Base-by-base conservation (phyloP, 1,140 invertebrate species). In the Panagrolaimus sp. region DNA sequence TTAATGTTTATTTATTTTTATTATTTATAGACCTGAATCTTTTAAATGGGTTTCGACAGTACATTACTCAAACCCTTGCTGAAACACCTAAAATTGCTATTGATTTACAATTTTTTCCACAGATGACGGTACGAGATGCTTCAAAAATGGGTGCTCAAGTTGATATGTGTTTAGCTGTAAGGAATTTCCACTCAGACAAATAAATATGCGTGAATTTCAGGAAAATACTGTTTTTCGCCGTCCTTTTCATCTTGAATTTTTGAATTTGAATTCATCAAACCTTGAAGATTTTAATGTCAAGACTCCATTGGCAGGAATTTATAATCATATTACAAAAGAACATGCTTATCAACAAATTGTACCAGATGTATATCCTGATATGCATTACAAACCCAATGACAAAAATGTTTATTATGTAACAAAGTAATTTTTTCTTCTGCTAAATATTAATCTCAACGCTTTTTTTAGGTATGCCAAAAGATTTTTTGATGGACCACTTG, bases 401-500 rank as follows among this genome's bases (percentile, higher is more conserved):
- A 58, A 58, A 14, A 28, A 58, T 21, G 28, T 58, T 58, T 58
- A 26, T 17, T 58, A 58, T 17, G 52, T 58, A n/a, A 21, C 52
- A 21, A 58, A 58, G 52, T 58, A 58, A 12, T 12, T 58, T 58
- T 58, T 21, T 24, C 26, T 58, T 58, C 7, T 38, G 32, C 32
- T 38, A 38, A 38, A 2, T 2, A 7, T 58, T 26, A 12, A 2
- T 24, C 26, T 58, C 14, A 10, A 17, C 1, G 17, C n/a, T 12
- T 14, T 70, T 26, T 45, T 8, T 46, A 55, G 63, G 9, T 65
- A 70, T 24, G 43, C 68, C 12, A 17, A 55, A 14, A 26, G 43
- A 0, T 17, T 70, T 14, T 48, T 70, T 12, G 68, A 70, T 43
- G 68, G 68, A 26, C 68, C 68, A 7, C 45, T 70, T 17, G 17